Conservation (phyloP, 2,113 vertebrate genomes). For the Pycnonotus jocosus region DNA sequence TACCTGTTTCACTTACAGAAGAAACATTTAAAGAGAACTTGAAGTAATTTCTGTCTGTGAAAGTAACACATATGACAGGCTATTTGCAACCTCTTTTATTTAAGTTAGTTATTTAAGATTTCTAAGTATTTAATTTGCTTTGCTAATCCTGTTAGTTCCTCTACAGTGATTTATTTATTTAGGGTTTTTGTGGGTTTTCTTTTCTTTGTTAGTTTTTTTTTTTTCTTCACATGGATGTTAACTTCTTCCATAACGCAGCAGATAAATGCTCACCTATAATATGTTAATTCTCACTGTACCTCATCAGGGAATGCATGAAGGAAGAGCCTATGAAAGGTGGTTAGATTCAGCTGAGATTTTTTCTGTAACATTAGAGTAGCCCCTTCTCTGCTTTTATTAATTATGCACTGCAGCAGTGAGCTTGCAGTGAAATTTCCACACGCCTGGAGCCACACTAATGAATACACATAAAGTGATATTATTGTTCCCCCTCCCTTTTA, state of each 20-base stretch:
- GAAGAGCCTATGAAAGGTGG: not conserved
- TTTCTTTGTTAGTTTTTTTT: not conserved
- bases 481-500: not conserved
- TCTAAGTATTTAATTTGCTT: not conserved
- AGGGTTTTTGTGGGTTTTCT: not conserved
- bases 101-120: not conserved
- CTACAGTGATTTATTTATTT: not conserved
- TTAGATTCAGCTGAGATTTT: not conserved
- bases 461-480: not conserved
- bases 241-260: not conserved
- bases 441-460: not conserved
- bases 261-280: not conserved
- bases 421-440: not conserved
- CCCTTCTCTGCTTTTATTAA: not conserved
- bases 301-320: not conserved
- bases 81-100: not conserved
- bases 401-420: not conserved
- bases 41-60: not conserved
- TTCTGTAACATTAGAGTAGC: not conserved
- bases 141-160: not conserved
- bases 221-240: not conserved
- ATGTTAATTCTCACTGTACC: not conserved
- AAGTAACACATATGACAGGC: not conserved
- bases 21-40: not conserved
- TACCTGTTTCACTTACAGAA: not conserved